Evolutionary conservation across 2,888 invertebrate genomes (phyloP), one percentile per base, ranked within the genome.

Genomic region (Philereme transversata): DNA sequence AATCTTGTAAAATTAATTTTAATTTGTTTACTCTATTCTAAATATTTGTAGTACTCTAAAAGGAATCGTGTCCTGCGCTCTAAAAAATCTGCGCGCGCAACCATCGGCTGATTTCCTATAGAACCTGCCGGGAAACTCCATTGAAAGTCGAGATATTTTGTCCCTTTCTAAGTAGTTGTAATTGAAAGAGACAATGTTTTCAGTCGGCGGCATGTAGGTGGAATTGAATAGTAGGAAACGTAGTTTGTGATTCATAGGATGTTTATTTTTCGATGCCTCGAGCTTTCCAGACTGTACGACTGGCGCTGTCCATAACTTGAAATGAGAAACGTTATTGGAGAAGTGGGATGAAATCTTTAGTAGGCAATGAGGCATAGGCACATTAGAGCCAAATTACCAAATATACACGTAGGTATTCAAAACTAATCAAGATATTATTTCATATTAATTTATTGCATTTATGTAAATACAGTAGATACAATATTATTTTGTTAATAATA

Each of bases 11-110:
- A 7, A 38, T 52, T 50, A 35, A 44, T 40, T 54, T 8, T 48
- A 55, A 59, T 59, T 64, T 67, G 56, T 67, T 55, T 57, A 48
- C 22, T 4, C 53, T 53, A 56, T 75, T 91, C 91, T 90, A 86
- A 75, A 76, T 52, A 64, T 88, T 89, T 68, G 58, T 88, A 88
- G 70, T 70, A 74, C 88, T 83, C 67, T 41, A 45, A 58, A 57
- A 50, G 65, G 79, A 81, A 86, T 75, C 77, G 81, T 78, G 88
- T 87, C 91, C 88, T 91, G 91, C 90, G 91, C 91, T 80, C 85
- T 90, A 84, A 82, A 85, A 83, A 69, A 74, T 65, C 71, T 90
- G 91, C 91, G 91, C 90, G 91, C 91, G 91, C 91, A 90, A 46
- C 72, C 74, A 73, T 70, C 71, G 77, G 81, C 71, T 79, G 74